These are phyloP conservation scores for Eudemis profundana DNA, from an alignment of 2,888 invertebrate species.

Conservation along the genomic window DNA sequence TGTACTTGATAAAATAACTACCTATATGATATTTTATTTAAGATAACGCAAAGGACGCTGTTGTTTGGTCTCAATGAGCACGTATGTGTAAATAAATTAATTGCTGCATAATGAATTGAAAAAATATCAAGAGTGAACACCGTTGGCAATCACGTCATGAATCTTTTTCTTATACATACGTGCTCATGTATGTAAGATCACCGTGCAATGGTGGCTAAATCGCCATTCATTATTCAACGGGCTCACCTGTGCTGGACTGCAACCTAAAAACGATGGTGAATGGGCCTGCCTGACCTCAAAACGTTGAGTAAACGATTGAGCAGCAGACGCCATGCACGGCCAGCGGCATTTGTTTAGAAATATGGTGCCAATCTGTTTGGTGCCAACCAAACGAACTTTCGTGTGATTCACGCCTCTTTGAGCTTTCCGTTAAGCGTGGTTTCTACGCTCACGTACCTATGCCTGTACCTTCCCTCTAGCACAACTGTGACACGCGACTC, in stretches of 20 bases:
- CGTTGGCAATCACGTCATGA: too few species aligned
- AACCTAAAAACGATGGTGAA: constrained; percentile 42
- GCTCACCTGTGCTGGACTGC: constrained; percentile 30
- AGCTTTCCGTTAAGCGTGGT: too few species aligned
- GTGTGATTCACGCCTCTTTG: constrained; percentile 7
- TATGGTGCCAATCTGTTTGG: constrained; percentile 36
- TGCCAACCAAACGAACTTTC: constrained; percentile 18
- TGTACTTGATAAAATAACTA: too few species aligned
- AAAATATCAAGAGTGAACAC: too few species aligned
- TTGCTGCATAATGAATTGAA: too few species aligned
- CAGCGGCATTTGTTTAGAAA: constrained; percentile 38
- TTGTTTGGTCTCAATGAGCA: too few species aligned
- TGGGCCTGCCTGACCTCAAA: constrained; percentile 38
- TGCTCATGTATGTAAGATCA: constrained; percentile 11
- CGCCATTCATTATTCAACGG: constrained; percentile 40
- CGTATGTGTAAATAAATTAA: too few species aligned
- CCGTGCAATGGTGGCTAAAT: constrained; percentile 30
- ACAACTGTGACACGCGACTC: too few species aligned
- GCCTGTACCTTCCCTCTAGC: too few species aligned
- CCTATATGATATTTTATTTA: too few species aligned
- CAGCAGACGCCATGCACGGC: constrained; percentile 18
- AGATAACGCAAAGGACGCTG: too few species aligned
- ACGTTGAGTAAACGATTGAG: constrained; percentile 39
- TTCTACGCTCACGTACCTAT: too few species aligned
- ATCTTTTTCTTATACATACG: neutral